Percentiles rank a stretch among this genome's conserved stretches.
These are phyloP conservation scores for Cantharis flavilabris DNA, from an alignment of 2,888 invertebrate species.

Conservation along the genomic window DNA sequence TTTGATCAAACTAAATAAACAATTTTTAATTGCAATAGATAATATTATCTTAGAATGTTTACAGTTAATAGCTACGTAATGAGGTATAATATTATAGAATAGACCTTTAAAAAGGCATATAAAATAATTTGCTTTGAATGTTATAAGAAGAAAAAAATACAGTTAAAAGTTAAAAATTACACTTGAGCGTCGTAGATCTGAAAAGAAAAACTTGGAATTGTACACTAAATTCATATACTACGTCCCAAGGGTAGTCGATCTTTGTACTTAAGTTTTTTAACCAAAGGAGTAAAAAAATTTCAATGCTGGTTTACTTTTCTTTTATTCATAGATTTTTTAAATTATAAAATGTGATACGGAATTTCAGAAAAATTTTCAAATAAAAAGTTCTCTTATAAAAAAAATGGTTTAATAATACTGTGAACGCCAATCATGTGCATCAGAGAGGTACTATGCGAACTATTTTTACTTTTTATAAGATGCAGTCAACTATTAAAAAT, in stretches of 20 bases:
- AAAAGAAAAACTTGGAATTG: conserved; percentile 19
- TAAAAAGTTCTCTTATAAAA: background rate
- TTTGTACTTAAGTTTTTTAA: conserved; percentile 18
- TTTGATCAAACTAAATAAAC: background rate
- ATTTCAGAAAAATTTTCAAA: background rate
- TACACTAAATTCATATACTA: conserved; percentile 21
- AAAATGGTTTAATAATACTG: background rate
- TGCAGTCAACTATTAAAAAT: background rate
- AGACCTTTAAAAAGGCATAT: conserved; percentile 18
- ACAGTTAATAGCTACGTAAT: conserved; percentile 19
- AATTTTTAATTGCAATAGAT: background rate
- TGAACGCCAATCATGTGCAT: background rate
- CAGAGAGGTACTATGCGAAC: background rate
- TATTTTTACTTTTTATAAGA: background rate
- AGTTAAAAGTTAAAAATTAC: conserved; percentile 23
- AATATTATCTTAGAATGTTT: background rate
- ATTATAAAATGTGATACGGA: background rate
- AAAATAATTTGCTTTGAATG: conserved; percentile 24
- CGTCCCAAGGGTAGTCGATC: conserved; percentile 13
- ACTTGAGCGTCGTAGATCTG: conserved; percentile 16
- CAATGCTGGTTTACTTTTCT: background rate
- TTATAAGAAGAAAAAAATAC: conserved; percentile 20
- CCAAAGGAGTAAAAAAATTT: conserved; percentile 14
- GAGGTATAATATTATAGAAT: conserved; percentile 9
- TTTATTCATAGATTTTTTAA: background rate